Conservation (phyloP, 2,888 invertebrate species). For the Sinohyriopsis cumingii region DNA sequence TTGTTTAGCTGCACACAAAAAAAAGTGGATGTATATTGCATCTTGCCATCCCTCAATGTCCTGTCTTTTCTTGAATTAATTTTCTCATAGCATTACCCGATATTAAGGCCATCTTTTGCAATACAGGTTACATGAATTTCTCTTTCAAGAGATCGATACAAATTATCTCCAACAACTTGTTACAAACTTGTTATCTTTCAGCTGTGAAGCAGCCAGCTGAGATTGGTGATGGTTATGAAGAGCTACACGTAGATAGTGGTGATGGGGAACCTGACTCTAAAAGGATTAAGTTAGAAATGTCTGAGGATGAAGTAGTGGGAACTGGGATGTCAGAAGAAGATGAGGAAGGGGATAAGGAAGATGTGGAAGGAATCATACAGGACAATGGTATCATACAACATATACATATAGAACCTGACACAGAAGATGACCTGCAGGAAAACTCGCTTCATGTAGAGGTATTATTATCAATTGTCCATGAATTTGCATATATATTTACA, state of each 20-base stretch:
- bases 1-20: no score
- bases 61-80: no score
- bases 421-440: slow-evolving; percentile 5
- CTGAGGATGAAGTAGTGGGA: slow-evolving; percentile 10
- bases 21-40: no score
- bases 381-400: slow-evolving; percentile 16
- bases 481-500: no score
- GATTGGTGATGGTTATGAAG: slow-evolving; percentile 8
- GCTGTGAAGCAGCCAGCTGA: slow-evolving; percentile 22
- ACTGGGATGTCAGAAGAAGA: no score
- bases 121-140: no score
- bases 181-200: slow-evolving; percentile 2
- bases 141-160: no score
- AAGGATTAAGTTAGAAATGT: slow-evolving; percentile 27
- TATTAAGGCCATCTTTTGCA: no score
- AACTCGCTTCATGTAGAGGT: no score
- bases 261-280: slow-evolving; percentile 24
- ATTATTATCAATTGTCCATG: no score
- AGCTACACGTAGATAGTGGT: slow-evolving; percentile 13
- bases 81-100: no score
- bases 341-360: slow-evolving; percentile 1
- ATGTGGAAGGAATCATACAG: slow-evolving; percentile 12
- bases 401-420: slow-evolving; percentile 8
- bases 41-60: no score
- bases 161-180: background rate